Evolutionary conservation across 1,140 invertebrate species (phyloP).

Genomic region (Arion vulgaris): DNA sequence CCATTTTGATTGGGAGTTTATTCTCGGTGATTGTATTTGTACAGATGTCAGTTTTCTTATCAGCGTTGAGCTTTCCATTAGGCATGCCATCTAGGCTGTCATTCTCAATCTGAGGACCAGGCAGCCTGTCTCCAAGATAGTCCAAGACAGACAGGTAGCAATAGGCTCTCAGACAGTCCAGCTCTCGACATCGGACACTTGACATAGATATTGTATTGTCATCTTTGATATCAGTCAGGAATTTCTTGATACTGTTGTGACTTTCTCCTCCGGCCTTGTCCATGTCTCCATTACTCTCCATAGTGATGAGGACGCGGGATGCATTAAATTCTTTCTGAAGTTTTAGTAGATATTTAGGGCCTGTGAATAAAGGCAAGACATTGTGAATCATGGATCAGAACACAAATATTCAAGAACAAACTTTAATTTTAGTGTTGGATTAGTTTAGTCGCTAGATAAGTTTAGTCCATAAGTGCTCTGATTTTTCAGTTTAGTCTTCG

Average conservation of each 20-base stretch:
- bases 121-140: constrained; percentile 43
- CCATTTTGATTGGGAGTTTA: too few species aligned
- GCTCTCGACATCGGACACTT: constrained; percentile 59
- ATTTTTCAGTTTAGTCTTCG: too few species aligned
- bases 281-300: constrained; percentile 58
- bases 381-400: too few species aligned
- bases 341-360: constrained; percentile 68
- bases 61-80: neutral
- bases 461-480: too few species aligned
- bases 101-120: neutral
- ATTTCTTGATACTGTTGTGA: constrained; percentile 60
- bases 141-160: constrained; percentile 63
- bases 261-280: constrained; percentile 54
- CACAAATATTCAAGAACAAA: too few species aligned
- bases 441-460: too few species aligned
- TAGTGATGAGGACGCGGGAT: constrained; percentile 62
- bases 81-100: constrained; percentile 34
- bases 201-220: constrained; percentile 56
- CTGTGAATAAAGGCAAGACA: constrained; percentile 48
- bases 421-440: too few species aligned
- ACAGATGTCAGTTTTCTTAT: too few species aligned
- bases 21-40: too few species aligned
- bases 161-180: constrained; percentile 66
- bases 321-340: constrained; percentile 67
- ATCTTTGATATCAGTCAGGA: constrained; percentile 64